Base-by-base conservation (phyloP, 2,797 vertebrate species). In the Ataeniobius toweri region DNA sequence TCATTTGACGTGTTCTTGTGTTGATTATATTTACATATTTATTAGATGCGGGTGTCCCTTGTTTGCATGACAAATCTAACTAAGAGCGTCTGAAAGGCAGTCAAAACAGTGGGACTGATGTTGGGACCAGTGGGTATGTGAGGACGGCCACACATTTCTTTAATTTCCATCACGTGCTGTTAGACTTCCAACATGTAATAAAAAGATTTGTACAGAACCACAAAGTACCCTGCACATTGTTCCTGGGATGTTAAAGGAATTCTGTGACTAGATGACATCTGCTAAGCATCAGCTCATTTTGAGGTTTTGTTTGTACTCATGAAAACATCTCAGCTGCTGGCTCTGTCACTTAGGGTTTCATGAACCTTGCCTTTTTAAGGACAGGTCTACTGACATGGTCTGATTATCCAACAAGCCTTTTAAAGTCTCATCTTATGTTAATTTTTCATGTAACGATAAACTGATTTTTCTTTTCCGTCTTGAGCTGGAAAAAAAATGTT, bases 211-310 rank as follows among this genome's bases (percentile, higher is more conserved):
- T 51, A 39, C 65, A 68, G 65, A 68, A 68, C 79, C 56, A 26
- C 61, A 87, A 84, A 58, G 70, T 59, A 39, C 65, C 53, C 51
- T 75, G 68, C 74, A 76, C 69, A 79, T 88, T 80, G 73, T 73
- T 22, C 31, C 72, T 53, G 48, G 28, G 72, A 71, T 50, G 55
- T 9, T 61, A 78, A 77, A 83, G 83, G 81, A 74, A 13, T 46
- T 81, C 77, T 76, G 59, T 80, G 72, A 65, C 50, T 73, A 70
- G 65, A 83, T 88, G 80, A 86, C 89, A 90, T 89, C 85, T 90
- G 88, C 65, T 77, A 85, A 28, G 36, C 77, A 89, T 90, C 80
- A 88, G 83, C 46, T 56, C 50, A 10, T 82, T 80, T 79, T 86
- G 75, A 88, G 83, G 72, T 84, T 77, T 71, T 85, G 86, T 89